Conservation (phyloP, 2,113 vertebrate species). For the cattle (Bos taurus) region DNA sequence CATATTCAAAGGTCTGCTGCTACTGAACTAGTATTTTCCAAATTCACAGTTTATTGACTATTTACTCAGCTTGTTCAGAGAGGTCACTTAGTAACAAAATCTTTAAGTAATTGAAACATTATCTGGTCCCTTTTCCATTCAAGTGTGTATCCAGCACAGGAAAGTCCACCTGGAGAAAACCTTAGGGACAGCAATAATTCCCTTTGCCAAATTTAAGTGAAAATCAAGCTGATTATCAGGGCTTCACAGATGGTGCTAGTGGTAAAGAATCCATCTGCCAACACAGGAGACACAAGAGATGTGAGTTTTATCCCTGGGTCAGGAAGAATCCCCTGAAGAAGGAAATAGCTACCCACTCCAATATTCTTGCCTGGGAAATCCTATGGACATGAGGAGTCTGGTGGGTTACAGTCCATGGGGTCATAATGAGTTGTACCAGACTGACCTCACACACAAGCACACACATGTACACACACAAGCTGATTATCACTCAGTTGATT, state of each 20-base stretch:
- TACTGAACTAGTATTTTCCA: background rate
- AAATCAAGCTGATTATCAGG: background rate
- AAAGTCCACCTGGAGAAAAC: background rate
- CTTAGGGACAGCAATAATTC: background rate
- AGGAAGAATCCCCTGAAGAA: background rate
- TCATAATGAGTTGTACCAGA: accelerated
- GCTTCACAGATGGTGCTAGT: background rate
- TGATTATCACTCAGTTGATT: background rate
- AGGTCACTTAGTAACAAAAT: background rate
- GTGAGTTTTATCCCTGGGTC: background rate
- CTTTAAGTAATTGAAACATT: background rate
- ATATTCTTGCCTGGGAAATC: background rate
- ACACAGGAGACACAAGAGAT: background rate
- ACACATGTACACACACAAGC: background rate
- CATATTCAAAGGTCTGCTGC: background rate
- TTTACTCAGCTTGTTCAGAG: background rate
- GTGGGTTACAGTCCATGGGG: background rate
- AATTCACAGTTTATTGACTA: background rate
- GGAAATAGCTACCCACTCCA: background rate
- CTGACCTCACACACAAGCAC: background rate
- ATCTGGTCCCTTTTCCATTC: no score
- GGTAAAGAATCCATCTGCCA: background rate
- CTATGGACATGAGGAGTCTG: background rate
- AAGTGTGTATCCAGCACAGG: accelerated
- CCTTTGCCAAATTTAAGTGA: background rate